phyloP scores from a whole-genome alignment of 37 sponge, comb jelly and placozoan genomes.

The Agelas oroides region DNA sequence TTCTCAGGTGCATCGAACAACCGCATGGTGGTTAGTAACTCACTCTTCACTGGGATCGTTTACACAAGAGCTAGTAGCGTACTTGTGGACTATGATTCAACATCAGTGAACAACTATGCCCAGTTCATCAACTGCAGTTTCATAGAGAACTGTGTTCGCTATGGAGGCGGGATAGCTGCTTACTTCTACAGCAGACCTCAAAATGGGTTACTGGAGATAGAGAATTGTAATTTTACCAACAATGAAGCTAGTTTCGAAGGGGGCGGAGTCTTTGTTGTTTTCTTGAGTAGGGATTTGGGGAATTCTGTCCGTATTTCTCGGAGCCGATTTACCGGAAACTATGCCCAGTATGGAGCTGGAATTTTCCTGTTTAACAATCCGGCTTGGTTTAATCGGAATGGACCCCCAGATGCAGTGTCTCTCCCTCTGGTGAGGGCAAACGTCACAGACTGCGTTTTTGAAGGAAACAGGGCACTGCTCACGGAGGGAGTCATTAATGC shows the following conservation, averaged over 20 bases:
- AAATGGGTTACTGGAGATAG: constrained; percentile 28
- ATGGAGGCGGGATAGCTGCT: constrained; percentile 80
- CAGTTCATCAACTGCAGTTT: constrained; percentile 48
- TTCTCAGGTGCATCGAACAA: neutral
- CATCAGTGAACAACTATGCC: constrained; percentile 34
- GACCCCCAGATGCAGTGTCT: neutral
- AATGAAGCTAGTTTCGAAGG: constrained; percentile 79
- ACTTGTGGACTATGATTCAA: constrained; percentile 11
- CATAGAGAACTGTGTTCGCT: constrained; percentile 45
- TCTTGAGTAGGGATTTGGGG: constrained; percentile 3
- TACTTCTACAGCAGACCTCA: constrained; percentile 39
- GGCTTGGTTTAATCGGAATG: constrained; percentile 7
- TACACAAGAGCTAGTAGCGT: constrained; percentile 26
- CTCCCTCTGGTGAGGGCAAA: constrained; percentile 24
- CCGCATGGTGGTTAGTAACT: constrained; percentile 3
- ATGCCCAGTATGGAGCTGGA: constrained; percentile 54
- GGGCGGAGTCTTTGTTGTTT: constrained; percentile 73
- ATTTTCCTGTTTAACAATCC: constrained; percentile 68
- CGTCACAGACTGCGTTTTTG: constrained; percentile 32
- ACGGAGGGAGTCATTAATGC: constrained; percentile 57
- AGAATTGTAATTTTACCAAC: constrained; percentile 49
- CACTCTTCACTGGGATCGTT: neutral
- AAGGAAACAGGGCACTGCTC: constrained; percentile 3
- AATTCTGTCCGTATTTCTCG: constrained; percentile 19
- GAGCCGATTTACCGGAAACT: constrained; percentile 39